Conservation (phyloP, 2,888 invertebrate genomes). For the Cephus pygmeus region DNA sequence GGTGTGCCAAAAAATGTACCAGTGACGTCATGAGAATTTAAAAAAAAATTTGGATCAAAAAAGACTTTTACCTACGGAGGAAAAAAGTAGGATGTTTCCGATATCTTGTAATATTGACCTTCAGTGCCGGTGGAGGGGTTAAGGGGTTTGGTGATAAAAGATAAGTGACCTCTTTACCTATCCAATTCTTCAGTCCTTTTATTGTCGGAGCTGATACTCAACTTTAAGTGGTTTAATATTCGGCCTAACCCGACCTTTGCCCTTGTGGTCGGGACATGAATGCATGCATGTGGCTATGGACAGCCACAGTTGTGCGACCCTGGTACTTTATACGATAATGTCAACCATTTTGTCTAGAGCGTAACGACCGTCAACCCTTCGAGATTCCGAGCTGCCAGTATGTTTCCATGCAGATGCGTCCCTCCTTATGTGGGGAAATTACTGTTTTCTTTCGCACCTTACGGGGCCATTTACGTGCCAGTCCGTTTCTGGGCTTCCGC, state of each 20-base stretch:
- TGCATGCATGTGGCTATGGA: not conserved
- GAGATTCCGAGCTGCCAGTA: conserved; percentile 26
- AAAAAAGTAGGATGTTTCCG: too few species aligned
- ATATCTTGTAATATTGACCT: too few species aligned
- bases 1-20: too few species aligned
- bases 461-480: not conserved
- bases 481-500: not conserved
- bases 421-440: conserved; percentile 32
- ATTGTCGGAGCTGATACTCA: not conserved
- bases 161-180: not conserved
- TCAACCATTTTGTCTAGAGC: conserved; percentile 37
- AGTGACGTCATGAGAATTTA: too few species aligned
- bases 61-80: too few species aligned
- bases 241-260: not conserved
- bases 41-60: too few species aligned
- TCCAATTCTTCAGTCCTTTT: not conserved
- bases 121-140: too few species aligned
- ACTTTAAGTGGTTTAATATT: conserved; percentile 5
- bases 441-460: conserved; percentile 28
- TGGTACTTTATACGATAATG: conserved; percentile 45
- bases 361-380: conserved; percentile 32
- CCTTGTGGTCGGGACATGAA: not conserved
- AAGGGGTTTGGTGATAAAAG: not conserved
- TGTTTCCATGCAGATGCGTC: conserved; percentile 34
- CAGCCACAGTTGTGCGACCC: conserved; percentile 2